phyloP scores from a whole-genome alignment of 1,140 invertebrate species.

The Chlorops oryzae region DNA sequence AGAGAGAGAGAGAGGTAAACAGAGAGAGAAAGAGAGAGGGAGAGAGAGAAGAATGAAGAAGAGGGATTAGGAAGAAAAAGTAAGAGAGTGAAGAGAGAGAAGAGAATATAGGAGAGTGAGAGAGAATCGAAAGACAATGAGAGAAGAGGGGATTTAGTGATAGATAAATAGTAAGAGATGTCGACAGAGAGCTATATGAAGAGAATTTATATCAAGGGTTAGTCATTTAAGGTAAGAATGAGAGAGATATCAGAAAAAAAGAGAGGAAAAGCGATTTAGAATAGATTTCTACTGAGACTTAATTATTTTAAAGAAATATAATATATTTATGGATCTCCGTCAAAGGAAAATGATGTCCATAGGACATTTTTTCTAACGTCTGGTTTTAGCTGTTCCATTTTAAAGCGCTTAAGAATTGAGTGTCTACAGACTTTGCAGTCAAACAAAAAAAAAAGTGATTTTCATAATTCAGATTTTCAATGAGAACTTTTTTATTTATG shows the following conservation, averaged over 20 bases:
- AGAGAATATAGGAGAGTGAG: background rate
- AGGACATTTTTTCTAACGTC: no score
- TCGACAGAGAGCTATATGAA: background rate
- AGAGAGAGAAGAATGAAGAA: background rate
- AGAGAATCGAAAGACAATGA: background rate
- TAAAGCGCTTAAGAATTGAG: no score
- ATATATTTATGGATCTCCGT: no score
- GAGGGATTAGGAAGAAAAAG: background rate
- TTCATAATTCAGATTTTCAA: background rate
- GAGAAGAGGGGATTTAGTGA: background rate
- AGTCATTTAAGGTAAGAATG: background rate
- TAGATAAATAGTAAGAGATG: background rate
- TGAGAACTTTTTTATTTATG: background rate
- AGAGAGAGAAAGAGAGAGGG: constrained; percentile 9
- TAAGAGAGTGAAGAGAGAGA: background rate
- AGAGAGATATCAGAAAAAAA: background rate
- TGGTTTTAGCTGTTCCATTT: no score
- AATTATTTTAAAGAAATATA: no score
- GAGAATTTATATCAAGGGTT: no score
- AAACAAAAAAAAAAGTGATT: no score
- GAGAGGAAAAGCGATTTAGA: no score
- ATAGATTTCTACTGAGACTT: no score
- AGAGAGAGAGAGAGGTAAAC: constrained; percentile 10
- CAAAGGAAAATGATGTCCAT: no score
- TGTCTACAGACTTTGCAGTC: no score